These are phyloP conservation scores for Cherax destructor DNA, from an alignment of 1,140 invertebrate genomes.

Conservation along the genomic window DNA sequence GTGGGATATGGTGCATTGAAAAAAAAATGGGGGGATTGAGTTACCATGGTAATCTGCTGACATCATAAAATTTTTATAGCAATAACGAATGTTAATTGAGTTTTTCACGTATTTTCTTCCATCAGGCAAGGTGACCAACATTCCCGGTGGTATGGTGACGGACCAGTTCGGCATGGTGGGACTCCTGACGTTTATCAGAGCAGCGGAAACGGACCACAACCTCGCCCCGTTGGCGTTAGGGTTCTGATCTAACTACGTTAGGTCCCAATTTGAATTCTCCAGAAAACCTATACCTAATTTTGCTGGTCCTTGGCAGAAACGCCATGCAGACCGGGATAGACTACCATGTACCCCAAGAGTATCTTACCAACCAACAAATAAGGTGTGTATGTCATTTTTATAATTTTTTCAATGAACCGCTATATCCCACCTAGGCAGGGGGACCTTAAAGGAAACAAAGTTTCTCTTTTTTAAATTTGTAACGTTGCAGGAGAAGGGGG, in stretches of 20 bases:
- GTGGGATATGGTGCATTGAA: too few relatives aligned
- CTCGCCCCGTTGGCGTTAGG: slow-evolving; percentile 95
- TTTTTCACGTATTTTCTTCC: slow-evolving; percentile 54
- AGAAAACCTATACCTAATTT: slow-evolving; percentile 97
- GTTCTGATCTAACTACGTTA: slow-evolving; percentile 96
- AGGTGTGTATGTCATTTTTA: slow-evolving; percentile 57
- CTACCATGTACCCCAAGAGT: slow-evolving; percentile 98
- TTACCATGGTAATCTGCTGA: too few relatives aligned
- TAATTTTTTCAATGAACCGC: too few relatives aligned
- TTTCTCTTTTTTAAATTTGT: too few relatives aligned
- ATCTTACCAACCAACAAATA: slow-evolving; percentile 90
- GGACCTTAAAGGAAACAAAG: too few relatives aligned
- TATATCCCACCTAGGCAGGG: too few relatives aligned
- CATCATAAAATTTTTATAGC: not conserved
- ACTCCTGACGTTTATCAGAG: slow-evolving; percentile 96
- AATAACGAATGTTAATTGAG: not conserved
- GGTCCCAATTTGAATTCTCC: slow-evolving; percentile 98
- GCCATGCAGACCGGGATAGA: slow-evolving; percentile 98
- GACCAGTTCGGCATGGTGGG: slow-evolving; percentile 99
- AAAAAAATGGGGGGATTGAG: too few relatives aligned
- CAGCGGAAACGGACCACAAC: slow-evolving; percentile 97
- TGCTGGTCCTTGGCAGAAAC: slow-evolving; percentile 97
- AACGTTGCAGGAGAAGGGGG: too few relatives aligned
- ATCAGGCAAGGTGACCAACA: slow-evolving; percentile 94
- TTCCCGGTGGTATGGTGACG: slow-evolving; percentile 97